phyloP scores from a whole-genome alignment of 2,797 vertebrate genomes.

The Rhincodon typus region DNA sequence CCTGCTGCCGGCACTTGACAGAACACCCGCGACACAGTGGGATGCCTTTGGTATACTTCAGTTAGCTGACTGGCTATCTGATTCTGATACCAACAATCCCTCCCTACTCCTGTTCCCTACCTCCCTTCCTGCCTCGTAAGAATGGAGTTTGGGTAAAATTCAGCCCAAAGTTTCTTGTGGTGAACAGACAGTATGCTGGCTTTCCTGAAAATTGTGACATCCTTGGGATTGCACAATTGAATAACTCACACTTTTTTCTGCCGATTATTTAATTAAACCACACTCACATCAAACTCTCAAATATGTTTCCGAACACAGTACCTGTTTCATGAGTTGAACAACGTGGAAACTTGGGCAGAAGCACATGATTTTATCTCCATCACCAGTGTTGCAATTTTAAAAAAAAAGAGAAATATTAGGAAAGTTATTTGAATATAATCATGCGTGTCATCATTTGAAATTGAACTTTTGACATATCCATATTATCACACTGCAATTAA shows the following conservation, averaged over 20 bases:
- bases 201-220: not conserved
- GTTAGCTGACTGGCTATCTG: too few relatives aligned
- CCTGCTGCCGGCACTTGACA: too few relatives aligned
- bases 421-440: not conserved
- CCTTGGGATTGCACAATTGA: not conserved
- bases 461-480: not conserved
- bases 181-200: not conserved
- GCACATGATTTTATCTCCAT: conserved; percentile 50
- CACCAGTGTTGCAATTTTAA: conserved; percentile 44
- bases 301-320: conserved; percentile 40
- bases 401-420: conserved; percentile 16
- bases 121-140: too few relatives aligned
- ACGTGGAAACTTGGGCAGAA: conserved; percentile 54
- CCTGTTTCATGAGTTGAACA: conserved; percentile 52
- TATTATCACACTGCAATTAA: not conserved
- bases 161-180: too few relatives aligned
- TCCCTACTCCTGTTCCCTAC: too few relatives aligned
- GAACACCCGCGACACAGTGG: too few relatives aligned
- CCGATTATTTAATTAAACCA: not conserved
- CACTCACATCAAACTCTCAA: not conserved
- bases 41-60: too few relatives aligned
- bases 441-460: not conserved
- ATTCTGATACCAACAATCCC: too few relatives aligned
- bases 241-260: not conserved
- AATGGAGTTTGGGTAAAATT: too few relatives aligned